These are phyloP conservation scores for Aporrectodea caliginosa DNA, from an alignment of 1,140 invertebrate genomes.

Conservation along the genomic window DNA sequence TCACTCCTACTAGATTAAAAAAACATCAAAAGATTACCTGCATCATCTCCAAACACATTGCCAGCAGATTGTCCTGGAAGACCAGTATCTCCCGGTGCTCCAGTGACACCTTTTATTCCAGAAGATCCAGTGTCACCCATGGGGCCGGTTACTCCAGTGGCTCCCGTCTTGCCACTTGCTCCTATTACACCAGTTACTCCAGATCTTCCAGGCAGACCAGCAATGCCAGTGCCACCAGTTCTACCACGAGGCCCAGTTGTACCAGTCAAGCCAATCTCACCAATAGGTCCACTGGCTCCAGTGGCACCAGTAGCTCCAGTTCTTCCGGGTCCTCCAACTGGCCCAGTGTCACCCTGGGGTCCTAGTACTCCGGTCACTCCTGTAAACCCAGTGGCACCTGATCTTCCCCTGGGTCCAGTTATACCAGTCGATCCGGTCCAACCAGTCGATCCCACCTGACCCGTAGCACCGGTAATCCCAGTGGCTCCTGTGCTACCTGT, in stretches of 20 bases:
- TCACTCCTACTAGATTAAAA: no score
- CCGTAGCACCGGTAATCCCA: slow-evolving; percentile 22
- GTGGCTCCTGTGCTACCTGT: slow-evolving; percentile 7
- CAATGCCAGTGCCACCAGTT: not conserved
- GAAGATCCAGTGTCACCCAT: not conserved
- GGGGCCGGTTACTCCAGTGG: slow-evolving; percentile 22
- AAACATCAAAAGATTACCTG: not conserved
- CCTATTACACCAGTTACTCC: slow-evolving; percentile 13
- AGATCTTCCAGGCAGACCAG: slow-evolving; percentile 8
- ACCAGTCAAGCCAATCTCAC: slow-evolving; percentile 1
- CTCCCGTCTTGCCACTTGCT: slow-evolving; percentile 8
- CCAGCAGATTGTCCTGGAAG: not conserved
- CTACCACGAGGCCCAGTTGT: not conserved
- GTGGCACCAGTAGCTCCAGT: not conserved
- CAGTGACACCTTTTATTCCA: slow-evolving; percentile 5
- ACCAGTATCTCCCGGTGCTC: not conserved
- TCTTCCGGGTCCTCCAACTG: not conserved
- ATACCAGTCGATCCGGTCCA: slow-evolving; percentile 20
- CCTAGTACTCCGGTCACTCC: not conserved
- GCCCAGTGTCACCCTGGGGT: not conserved
- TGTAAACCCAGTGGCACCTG: slow-evolving; percentile 26
- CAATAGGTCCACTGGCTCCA: slow-evolving; percentile 2
- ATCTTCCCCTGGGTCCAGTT: slow-evolving; percentile 16
- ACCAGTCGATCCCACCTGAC: slow-evolving; percentile 13
- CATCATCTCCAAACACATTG: not conserved